Percentiles rank a stretch among this genome's conserved stretches.
phyloP scores from a whole-genome alignment of 2,113 vertebrate species.

The Nothoprocta pentlandii region DNA sequence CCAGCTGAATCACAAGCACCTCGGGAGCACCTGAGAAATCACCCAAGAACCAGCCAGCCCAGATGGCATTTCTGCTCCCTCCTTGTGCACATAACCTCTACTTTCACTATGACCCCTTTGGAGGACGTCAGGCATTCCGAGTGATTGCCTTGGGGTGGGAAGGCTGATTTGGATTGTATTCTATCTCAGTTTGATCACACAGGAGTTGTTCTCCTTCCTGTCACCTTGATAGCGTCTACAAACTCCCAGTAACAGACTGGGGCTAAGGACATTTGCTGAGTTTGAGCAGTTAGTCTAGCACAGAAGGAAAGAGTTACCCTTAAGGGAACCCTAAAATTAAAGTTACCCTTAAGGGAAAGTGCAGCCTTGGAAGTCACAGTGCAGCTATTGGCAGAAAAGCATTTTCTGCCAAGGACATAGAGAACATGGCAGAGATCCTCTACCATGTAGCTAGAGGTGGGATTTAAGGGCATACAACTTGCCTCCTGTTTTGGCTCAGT shows the following conservation, averaged over 20 bases:
- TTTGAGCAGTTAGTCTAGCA: neutral
- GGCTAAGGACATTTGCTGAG: neutral
- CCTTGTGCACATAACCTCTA: neutral
- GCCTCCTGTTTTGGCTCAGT: neutral
- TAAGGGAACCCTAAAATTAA: no score
- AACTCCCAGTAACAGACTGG: neutral
- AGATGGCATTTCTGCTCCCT: neutral
- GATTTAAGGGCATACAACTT: neutral
- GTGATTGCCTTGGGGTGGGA: neutral
- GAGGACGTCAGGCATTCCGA: neutral
- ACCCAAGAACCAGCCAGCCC: neutral
- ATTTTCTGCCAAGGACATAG: neutral
- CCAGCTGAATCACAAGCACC: fast-evolving
- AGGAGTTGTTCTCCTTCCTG: neutral
- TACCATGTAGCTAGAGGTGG: neutral
- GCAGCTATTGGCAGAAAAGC: neutral
- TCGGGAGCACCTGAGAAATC: fast-evolving
- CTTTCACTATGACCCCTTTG: neutral
- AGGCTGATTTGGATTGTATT: neutral
- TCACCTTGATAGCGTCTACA: neutral
- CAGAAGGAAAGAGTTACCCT: neutral
- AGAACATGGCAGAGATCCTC: neutral
- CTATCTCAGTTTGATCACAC: neutral
- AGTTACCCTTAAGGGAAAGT: neutral
- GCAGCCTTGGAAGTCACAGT: neutral